phyloP scores from a whole-genome alignment of 2,113 vertebrate genomes.

The Glaucidium brasilianum region DNA sequence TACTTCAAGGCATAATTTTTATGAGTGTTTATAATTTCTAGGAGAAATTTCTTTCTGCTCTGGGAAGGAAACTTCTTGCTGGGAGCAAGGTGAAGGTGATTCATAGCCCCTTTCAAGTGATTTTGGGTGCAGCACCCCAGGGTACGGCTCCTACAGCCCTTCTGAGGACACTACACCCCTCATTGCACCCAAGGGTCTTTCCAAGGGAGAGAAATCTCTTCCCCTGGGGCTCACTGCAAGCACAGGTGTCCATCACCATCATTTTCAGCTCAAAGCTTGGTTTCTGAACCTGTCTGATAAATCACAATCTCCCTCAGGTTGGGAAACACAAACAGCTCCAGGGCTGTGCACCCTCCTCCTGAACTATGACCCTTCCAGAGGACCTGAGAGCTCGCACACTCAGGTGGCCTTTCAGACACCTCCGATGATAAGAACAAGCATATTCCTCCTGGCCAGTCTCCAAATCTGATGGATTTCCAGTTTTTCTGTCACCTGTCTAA shows the following conservation, averaged over 20 bases:
- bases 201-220: not conserved
- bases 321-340: not conserved
- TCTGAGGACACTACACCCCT: not conserved
- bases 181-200: not conserved
- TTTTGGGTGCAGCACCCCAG: not conserved
- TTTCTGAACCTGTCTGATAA: not conserved
- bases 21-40: not conserved
- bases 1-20: not conserved
- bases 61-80: not conserved
- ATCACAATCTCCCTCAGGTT: not conserved
- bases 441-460: not conserved
- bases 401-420: not conserved
- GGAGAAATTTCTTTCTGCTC: not conserved
- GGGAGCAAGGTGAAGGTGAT: not conserved
- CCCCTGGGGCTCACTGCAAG: rapidly evolving
- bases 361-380: not conserved
- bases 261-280: not conserved
- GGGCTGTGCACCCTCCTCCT: not conserved
- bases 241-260: not conserved
- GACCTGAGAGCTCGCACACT: rapidly evolving
- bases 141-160: rapidly evolving
- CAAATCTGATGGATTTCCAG: not conserved
- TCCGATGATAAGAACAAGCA: not conserved
- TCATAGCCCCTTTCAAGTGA: not conserved
- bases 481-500: not conserved